Base-by-base conservation (phyloP, 1,140 invertebrate species). In the Battus philenor region DNA sequence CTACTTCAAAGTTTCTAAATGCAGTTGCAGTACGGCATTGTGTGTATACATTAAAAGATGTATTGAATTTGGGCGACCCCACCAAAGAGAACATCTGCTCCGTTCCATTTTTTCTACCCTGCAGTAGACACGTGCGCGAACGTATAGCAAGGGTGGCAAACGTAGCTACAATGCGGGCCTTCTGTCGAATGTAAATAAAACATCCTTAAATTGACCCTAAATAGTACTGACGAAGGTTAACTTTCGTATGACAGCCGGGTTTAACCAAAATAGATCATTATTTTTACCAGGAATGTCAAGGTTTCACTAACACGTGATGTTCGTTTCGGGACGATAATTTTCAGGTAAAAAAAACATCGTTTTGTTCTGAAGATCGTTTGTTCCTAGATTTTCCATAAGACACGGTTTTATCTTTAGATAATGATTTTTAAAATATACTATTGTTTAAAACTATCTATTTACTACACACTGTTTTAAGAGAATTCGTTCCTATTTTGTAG, bases 261-360 rank as follows among this genome's bases (percentile, higher is more conserved):
- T 56, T 53, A 56, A 66, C 69, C 59, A 52, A 78, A 79, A 76
- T 78, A 75, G 69, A 73, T 69, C 70, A 77, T 80, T 83, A 83
- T 83, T 83, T 83, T 79, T 77, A 83, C 66, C 72, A 50, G 68
- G 79, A 83, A 83, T 79, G 76, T 80, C 76, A 73, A 77, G 75
- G 79, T 77, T 80, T 61, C 53, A 65, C 56, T 61, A 71, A 59
- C 70, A 77, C 72, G 72, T 79, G 79, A 68, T 59, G 76, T 63
- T 68, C 64, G 61, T 72, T 68, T 60, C 64, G 56, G 51, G 67
- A 50, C 61, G 54, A 46, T 63, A 56, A 64, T 62, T 67, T 57
- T 64, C 65, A 72, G 62, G 61, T 77, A 73, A 77, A 68, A 67
- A 57, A n/a, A n/a, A n/a, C n/a, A n/a, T n/a, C n/a, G n/a, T n/a